These are phyloP conservation scores for Pachycephus smyrnensis DNA, from an alignment of 2,888 invertebrate genomes.

Conservation along the genomic window DNA sequence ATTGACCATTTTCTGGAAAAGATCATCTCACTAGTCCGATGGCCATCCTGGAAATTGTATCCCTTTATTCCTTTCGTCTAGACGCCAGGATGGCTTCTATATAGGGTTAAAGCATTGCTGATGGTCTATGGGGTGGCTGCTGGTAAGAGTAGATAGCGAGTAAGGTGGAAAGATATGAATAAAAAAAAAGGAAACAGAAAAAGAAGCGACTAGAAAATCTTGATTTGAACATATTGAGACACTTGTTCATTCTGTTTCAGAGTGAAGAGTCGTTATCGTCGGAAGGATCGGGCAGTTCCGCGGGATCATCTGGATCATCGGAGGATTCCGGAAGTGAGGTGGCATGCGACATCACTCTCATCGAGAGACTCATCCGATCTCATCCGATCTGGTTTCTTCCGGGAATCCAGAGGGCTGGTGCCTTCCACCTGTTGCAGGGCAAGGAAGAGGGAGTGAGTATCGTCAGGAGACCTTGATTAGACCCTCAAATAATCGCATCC, in stretches of 20 bases:
- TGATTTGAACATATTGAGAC: neutral
- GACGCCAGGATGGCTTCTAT: constrained; percentile 5
- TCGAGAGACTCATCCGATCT: constrained; percentile 89
- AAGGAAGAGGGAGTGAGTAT: constrained; percentile 89
- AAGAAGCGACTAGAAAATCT: neutral
- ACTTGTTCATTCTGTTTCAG: constrained; percentile 61
- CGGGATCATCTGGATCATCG: constrained; percentile 54
- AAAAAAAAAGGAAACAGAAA: neutral
- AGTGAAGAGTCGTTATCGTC: constrained; percentile 78
- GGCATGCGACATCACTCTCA: constrained; percentile 85
- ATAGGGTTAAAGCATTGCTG: neutral
- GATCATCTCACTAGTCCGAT: neutral
- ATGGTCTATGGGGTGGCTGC: neutral
- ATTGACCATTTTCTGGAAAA: constrained; percentile 7
- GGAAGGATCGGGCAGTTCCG: constrained; percentile 70
- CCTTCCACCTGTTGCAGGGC: constrained; percentile 92
- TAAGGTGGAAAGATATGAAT: neutral
- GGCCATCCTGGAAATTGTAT: neutral
- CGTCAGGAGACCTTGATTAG: constrained; percentile 1
- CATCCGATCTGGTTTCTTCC: constrained; percentile 97
- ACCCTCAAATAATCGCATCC: neutral
- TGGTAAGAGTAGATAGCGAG: neutral
- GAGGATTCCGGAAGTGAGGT: constrained; percentile 77
- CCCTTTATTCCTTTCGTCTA: constrained; percentile 1
- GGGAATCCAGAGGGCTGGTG: constrained; percentile 92